Evolutionary conservation across 2,797 vertebrate species (phyloP), one percentile per base, ranked within the genome.

Genomic region (Lepus townsendii): DNA sequence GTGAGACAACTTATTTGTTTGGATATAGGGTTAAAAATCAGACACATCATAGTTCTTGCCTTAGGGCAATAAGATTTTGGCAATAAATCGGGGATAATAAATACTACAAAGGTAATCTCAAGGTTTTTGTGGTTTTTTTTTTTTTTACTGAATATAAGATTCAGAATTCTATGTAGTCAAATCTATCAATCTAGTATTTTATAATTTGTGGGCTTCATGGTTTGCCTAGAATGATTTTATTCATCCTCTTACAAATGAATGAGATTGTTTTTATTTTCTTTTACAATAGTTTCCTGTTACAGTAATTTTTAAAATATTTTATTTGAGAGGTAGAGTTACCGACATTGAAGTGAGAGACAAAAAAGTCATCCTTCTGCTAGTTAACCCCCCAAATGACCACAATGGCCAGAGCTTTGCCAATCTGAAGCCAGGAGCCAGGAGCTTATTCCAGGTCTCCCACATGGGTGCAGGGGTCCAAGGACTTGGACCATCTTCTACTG

Each of bases 211-310:
- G 4, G 1, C 76, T 96, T 8, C 13, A 14, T 57, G 32, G 3
- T 11, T 89, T 91, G 16, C 24, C 69, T 57, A 75, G 13, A 84
- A 90, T 87, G 22, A 62, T 83, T 83, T 73, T 76, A 79, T n/a
- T 73, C 6, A 27, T n/a, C 2, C 2, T 80, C 6, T 62, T n/a
- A 35, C n/a, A 73, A 6, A 52, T 65, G 20, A 85, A 54, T 71
- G 4, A 85, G 10, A 35, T 0, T 82, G 0, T 12, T 17, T 95
- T 75, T 75, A 82, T 85, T 62, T 89, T 83, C 27, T 86, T 86
- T 17, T 50, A 60, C 17, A 16, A 57, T 57, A 57, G 54, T 57
- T 57, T 57, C 54, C 54, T 57, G 54, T 57, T 57, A 57, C 1
- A 16, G 42, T 47, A 47, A 47, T 47, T 47, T 47, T 47, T 47